Base-by-base conservation (phyloP, 2,797 vertebrate species). In the Salarias fasciatus region DNA sequence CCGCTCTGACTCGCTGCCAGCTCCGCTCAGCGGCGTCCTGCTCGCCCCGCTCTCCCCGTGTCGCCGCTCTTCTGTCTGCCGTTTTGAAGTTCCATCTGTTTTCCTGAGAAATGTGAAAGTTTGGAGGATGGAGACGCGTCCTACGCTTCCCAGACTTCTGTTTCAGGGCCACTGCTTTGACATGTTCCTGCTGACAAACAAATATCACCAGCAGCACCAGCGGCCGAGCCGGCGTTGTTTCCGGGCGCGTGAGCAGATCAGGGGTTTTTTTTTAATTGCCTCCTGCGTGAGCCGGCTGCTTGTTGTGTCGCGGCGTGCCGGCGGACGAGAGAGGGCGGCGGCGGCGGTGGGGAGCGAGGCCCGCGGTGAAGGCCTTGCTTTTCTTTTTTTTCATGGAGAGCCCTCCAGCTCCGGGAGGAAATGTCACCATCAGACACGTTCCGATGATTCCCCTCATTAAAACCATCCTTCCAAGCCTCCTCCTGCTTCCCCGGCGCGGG, bases 361-460 rank as follows among this genome's bases (percentile, higher is more conserved):
- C 75, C 1, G 14, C 50, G 38, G 75, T 63, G 67, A 50, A 37
- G 74, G 78, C 58, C 55, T 69, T 49, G 67, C 59, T 65, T 76
- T n/a, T n/a, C n/a, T n/a, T n/a, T n/a, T n/a, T n/a, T n/a, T 82
- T 78, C 71, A 70, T 8, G 2, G 57, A 63, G 45, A 75, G 50
- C 57, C 83, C 80, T 80, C 72, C 41, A 69, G 81, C 70, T 72
- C 70, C 47, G 3, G 66, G 75, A 80, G 59, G 83, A 86, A 85
- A 87, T 81, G 82, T 84, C 84, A 80, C 83, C 83, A 86, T 87
- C 85, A 86, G 84, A 87, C 84, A 83, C 80, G 69, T 85, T 80
- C 66, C 80, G 83, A 74, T 83, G 82, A 82, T 63, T 90, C 58
- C 68, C 57, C 83, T 88, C 85, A 82, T 89, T 87, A 89, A 69